Evolutionary conservation across 2,113 vertebrate genomes (phyloP), one percentile per base, ranked within the genome.

Genomic region (Platycercus adscitus): DNA sequence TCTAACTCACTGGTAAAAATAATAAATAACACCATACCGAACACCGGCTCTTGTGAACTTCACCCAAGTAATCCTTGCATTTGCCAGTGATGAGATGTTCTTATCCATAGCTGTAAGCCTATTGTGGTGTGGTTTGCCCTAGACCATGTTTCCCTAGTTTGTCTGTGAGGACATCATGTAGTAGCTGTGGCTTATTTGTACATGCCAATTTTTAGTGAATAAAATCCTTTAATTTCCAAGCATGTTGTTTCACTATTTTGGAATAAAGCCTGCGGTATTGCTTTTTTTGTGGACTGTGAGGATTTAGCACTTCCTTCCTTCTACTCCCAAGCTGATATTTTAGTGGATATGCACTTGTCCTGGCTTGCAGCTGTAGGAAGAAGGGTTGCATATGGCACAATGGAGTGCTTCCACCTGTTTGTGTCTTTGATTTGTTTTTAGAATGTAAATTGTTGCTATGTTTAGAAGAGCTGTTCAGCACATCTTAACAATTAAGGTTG

Each of bases 391-490:
- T 61, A 39, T 55, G 75, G 35, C 78, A 86, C 65, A 94, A 85
- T 95, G 81, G 65, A 95, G 87, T 90, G 75, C 68, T 97, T 93
- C 69, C 39, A 88, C 82, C 89, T 97, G 75, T 56, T 92, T 64
- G 53, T 93, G 91, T 89, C 50, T 94, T 83, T 92, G 82, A 65
- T 88, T 90, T 86, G 82, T 77, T 75, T 95, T 86, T 66, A 94
- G 91, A 96, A 91, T 95, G 94, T 72, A 93, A 95, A 95, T 96
- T 63, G 50, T 83, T 81, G 66, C 87, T 95, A 39, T 94, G 60
- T 92, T 96, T 95, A 80, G 86, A 92, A 64, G 90, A 81, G 75
- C 80, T 72, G 78, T 92, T 80, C 37, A 69, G 53, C 81, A 73
- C 63, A 39, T 79, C 61, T 84, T 72, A 49, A 82, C 84, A 94